A percentile compares a stretch with the other conserved stretches of the same genome.
Conservation (phyloP, 2,888 invertebrate species). For the Pandemis corylana region DNA sequence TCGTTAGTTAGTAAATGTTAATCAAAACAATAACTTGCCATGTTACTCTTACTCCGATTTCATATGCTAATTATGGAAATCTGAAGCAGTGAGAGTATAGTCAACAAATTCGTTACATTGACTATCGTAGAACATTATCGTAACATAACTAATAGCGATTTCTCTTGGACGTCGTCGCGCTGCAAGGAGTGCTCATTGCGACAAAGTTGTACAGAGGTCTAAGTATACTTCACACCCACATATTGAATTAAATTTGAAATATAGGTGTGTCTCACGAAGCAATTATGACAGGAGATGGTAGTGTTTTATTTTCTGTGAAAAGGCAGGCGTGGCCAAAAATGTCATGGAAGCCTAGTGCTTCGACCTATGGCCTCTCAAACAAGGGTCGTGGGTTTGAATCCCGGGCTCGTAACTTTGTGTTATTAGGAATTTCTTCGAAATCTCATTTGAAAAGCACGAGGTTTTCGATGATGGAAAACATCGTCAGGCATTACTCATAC, state of each 20-base stretch:
- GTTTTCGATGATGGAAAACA: too few species aligned
- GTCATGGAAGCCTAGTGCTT: too few species aligned
- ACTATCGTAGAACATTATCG: neutral
- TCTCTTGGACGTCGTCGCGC: neutral
- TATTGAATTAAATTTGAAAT: neutral
- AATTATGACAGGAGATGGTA: too few species aligned
- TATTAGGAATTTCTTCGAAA: too few species aligned
- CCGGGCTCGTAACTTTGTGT: too few species aligned
- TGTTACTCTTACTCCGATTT: slow-evolving; percentile 22
- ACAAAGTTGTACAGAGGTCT: neutral
- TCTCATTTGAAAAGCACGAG: too few species aligned
- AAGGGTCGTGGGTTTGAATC: too few species aligned
- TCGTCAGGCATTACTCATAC: too few species aligned
- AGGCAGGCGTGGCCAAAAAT: too few species aligned
- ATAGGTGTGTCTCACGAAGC: neutral
- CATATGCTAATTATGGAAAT: slow-evolving; percentile 38
- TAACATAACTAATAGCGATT: neutral
- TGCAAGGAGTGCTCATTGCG: neutral
- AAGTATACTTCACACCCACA: slow-evolving; percentile 1
- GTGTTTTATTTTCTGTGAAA: too few species aligned
- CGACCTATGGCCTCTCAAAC: too few species aligned
- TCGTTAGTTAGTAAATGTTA: too few species aligned
- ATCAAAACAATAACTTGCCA: neutral
- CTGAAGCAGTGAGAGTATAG: slow-evolving; percentile 26
- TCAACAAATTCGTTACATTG: neutral